A percentile compares a stretch with the other conserved stretches of the same genome.
Conservation (phyloP, 1,140 invertebrate species). For the Neotoxoptera formosana region DNA sequence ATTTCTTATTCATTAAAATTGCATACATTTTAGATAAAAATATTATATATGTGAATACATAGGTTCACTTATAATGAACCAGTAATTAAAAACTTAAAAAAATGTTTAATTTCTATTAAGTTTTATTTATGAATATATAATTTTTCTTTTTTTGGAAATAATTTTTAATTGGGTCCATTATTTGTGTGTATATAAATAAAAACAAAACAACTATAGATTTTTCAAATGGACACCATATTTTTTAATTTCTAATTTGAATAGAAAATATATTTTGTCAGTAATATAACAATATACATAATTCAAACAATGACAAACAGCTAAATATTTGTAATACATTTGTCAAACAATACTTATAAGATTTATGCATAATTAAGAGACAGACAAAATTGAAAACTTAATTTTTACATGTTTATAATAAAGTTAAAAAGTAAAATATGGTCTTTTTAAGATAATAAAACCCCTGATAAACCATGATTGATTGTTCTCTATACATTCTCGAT, state of each 20-base stretch:
- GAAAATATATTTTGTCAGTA: not conserved
- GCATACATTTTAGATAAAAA: not conserved
- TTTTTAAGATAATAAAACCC: not conserved
- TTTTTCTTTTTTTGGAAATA: too few relatives aligned
- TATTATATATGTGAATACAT: not conserved
- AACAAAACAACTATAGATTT: not conserved
- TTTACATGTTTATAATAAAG: not conserved
- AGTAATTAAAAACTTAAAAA: not conserved
- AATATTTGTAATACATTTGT: not conserved
- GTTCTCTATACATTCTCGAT: not conserved
- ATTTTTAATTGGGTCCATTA: not conserved
- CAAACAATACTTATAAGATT: not conserved
- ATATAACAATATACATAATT: not conserved
- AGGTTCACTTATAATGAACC: too few relatives aligned
- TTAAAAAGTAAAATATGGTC: not conserved
- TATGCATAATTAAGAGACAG: not conserved
- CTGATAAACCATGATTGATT: too few relatives aligned
- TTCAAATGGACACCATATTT: not conserved
- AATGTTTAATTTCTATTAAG: not conserved
- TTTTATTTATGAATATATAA: not conserved
- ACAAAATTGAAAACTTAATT: not conserved
- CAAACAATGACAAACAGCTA: not conserved
- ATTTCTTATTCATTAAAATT: not conserved
- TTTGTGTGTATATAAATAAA: not conserved
- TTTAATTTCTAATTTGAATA: not conserved